Conservation (phyloP, 2,797 vertebrate genomes). For the Enteromius paludinosus region DNA sequence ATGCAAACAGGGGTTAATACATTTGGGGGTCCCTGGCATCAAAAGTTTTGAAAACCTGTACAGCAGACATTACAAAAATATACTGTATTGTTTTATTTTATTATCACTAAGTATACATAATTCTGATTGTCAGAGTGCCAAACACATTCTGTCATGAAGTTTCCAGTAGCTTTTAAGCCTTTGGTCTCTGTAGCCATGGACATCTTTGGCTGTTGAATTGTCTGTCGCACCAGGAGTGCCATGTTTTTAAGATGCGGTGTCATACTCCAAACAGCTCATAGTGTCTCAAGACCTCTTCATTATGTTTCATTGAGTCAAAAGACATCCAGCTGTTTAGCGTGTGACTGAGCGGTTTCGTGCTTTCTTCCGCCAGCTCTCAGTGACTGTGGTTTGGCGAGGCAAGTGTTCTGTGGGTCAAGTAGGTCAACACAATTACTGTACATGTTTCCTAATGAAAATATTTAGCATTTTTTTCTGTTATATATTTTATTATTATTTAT, state of each 20-base stretch:
- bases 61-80: background rate
- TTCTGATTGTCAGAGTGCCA: background rate
- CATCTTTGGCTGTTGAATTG: background rate
- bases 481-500: background rate
- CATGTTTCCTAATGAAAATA: background rate
- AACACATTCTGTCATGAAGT: too few relatives aligned
- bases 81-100: background rate
- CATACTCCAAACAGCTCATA: background rate
- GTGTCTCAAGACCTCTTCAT: background rate
- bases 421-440: background rate
- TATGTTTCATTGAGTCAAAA: background rate
- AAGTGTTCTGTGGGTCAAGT: background rate
- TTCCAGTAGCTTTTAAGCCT: background rate
- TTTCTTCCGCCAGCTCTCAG: background rate
- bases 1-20: background rate
- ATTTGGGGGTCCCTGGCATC: background rate
- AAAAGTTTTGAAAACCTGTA: background rate
- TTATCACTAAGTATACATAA: background rate
- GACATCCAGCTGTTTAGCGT: background rate
- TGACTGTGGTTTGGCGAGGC: background rate
- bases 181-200: background rate
- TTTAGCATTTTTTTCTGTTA: background rate
- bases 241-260: background rate
- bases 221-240: background rate
- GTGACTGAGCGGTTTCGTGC: background rate